Evolutionary conservation across 2,797 vertebrate species (phyloP).

Genomic region (Phyllotis vaccarum): DNA sequence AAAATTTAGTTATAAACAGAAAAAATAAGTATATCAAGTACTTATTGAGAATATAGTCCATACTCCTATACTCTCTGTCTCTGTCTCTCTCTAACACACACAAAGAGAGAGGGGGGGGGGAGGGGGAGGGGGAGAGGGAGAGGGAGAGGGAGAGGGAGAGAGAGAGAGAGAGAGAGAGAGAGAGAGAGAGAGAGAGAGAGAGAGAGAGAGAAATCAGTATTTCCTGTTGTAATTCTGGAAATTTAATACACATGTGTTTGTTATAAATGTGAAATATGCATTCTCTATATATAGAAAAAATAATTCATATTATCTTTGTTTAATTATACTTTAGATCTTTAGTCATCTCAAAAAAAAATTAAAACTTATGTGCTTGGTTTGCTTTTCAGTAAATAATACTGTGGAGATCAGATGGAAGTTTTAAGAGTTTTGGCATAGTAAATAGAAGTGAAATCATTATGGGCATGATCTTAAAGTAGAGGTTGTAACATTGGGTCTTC

Average conservation of each 20-base stretch:
- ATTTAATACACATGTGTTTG: neutral
- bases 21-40: neutral
- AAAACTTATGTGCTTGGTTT: neutral
- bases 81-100: no score
- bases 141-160: no score
- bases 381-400: neutral
- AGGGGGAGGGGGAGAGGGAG: no score
- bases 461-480: neutral
- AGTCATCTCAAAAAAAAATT: neutral
- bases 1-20: neutral
- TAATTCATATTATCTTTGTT: neutral
- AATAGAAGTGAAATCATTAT: neutral
- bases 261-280: neutral
- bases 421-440: neutral
- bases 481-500: no score
- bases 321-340: neutral
- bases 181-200: no score
- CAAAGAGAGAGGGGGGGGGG: no score
- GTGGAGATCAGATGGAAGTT: neutral
- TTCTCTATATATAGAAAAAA: neutral
- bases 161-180: no score
- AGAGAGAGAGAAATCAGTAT: no score
- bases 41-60: neutral
- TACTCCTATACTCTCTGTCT: no score
- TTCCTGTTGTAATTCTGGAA: neutral